Evolutionary conservation across 2,113 vertebrate species (phyloP), one percentile per base, ranked within the genome.

Genomic region (Myrmecobius fasciatus): DNA sequence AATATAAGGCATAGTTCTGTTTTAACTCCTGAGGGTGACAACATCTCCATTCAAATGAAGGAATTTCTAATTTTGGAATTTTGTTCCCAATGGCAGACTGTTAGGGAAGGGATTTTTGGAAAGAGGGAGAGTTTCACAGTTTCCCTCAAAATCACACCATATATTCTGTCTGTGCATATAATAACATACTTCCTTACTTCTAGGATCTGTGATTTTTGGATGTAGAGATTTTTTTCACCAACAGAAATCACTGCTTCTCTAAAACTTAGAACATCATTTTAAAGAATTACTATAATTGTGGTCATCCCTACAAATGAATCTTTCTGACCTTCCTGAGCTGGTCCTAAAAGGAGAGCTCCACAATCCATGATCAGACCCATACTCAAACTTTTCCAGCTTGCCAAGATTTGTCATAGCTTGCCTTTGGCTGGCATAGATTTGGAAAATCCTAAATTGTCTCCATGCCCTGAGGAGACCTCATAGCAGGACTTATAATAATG

Each of bases 61-160:
- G 67, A 83, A 83, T 43, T 83, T 83, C 67, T 83, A 83, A 83
- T 83, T 43, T 83, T 43, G 67, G 67, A 83, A 83, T 83, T 83
- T 83, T 6, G 7, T 83, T 17, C 67, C 36, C 67, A 83, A 83
- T 83, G n/a, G 96, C 95, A 97, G 0, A 31, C 43, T 0, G 93
- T 98, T 97, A 95, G 97, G 96, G 96, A 95, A 93, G 97, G 91
- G 95, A 94, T 94, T 98, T 97, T 96, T 94, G 95, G 91, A 94
- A 54, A 96, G 95, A 93, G 92, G 91, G 49, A 53, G 97, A 97
- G 96, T 95, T 96, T 98, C 97, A 98, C 94, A 97, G 96, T 83
- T 95, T 92, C 96, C 96, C 96, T 94, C 90, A 92, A 91, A 96
- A 97, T 48, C 91, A 93, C 31, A 51, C 67, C 20, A 83, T n/a